These are phyloP conservation scores for Sitta europaea DNA, from an alignment of 2,113 vertebrate species.

Conservation along the genomic window DNA sequence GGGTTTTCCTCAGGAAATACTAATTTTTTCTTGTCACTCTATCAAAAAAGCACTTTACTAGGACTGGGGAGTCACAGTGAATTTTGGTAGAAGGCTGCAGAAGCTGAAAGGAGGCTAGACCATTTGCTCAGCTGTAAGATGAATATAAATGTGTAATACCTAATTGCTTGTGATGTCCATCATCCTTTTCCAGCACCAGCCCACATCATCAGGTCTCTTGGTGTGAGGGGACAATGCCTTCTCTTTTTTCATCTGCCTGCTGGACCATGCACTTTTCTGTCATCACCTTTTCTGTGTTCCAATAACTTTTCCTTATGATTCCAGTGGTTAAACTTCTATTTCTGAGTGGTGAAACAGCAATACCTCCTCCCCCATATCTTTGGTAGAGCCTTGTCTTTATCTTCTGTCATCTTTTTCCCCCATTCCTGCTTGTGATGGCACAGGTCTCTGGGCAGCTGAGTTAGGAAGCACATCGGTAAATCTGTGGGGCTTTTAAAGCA, in stretches of 20 bases:
- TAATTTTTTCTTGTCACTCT: slow-evolving; percentile 26
- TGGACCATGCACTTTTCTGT: background rate
- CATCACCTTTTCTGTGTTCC: background rate
- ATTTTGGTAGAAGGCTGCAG: slow-evolving; percentile 18
- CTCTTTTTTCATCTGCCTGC: background rate
- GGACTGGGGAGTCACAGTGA: background rate
- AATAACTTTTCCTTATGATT: background rate
- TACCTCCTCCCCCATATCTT: background rate
- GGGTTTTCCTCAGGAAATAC: slow-evolving; percentile 44
- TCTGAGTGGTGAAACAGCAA: background rate
- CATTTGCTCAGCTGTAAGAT: background rate
- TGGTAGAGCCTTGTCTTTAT: background rate
- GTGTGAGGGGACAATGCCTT: background rate
- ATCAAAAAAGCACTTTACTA: slow-evolving; percentile 11
- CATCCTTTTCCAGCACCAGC: background rate
- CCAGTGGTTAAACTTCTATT: background rate
- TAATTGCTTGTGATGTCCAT: background rate
- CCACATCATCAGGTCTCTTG: background rate
- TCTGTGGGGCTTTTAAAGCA: background rate
- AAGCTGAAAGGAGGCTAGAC: background rate
- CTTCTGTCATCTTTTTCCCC: background rate
- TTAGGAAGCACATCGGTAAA: background rate
- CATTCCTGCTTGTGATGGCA: background rate
- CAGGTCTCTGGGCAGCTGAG: background rate
- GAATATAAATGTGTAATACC: background rate